phyloP scores from a whole-genome alignment of 2,888 invertebrate genomes.

The Eupithecia pulchellata region DNA sequence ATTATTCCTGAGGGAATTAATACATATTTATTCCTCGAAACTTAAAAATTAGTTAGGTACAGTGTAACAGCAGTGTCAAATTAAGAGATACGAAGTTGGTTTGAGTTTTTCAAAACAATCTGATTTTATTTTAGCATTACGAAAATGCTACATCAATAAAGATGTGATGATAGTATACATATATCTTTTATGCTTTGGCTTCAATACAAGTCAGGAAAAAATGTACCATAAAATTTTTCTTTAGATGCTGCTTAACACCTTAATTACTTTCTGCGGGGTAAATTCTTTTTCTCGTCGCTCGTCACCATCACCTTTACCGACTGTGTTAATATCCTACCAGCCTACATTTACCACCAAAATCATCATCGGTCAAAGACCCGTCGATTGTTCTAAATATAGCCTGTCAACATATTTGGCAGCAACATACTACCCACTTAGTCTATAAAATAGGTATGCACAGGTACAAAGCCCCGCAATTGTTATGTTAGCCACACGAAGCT shows the following conservation, averaged over 20 bases:
- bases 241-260: not conserved
- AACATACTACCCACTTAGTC: not conserved
- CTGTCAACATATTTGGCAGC: not conserved
- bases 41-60: no score
- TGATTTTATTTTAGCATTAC: no score
- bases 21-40: no score
- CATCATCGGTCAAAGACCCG: constrained; percentile 6
- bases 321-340: not conserved
- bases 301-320: not conserved
- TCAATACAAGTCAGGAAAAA: not conserved
- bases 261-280: not conserved
- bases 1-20: no score
- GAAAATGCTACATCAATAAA: no score
- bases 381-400: constrained; percentile 4
- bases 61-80: no score
- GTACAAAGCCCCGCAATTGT: constrained; percentile 39
- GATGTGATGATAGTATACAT: no score
- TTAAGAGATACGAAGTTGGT: no score
- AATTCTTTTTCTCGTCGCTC: no score
- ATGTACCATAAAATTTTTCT: not conserved
- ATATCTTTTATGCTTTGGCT: not conserved
- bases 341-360: not conserved
- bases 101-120: no score
- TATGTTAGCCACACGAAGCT: constrained; percentile 32
- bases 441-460: not conserved